These are phyloP conservation scores for Spermophilus dauricus DNA, from an alignment of 2,113 vertebrate species.

Conservation along the genomic window DNA sequence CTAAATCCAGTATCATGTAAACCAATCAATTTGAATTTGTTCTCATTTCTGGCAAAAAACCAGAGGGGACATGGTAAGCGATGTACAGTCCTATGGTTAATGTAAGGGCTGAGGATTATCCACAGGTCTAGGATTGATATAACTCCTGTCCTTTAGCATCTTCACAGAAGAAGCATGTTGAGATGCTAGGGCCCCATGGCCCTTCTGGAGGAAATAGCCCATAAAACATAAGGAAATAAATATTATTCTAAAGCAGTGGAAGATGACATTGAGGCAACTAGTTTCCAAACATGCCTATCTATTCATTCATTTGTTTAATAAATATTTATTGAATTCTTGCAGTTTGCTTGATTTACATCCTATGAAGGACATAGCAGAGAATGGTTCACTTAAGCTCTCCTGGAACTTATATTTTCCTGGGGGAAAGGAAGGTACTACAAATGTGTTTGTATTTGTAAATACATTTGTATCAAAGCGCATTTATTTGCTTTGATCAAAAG, in stretches of 20 bases:
- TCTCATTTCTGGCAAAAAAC: neutral
- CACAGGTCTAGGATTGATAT: accelerated
- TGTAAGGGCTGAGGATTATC: neutral
- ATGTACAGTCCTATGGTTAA: neutral
- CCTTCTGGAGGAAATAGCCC: neutral
- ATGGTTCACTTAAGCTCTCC: neutral
- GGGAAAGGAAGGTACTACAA: neutral
- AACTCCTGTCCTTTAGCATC: neutral
- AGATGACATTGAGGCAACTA: neutral
- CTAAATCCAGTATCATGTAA: constrained; percentile 28
- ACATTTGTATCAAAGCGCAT: neutral
- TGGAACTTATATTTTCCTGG: constrained; percentile 32
- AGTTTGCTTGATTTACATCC: neutral
- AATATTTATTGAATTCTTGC: constrained; percentile 3
- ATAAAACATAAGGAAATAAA: neutral
- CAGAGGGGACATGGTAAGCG: neutral
- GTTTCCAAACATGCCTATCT: neutral
- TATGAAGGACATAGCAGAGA: neutral
- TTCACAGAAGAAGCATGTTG: neutral
- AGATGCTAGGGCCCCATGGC: neutral
- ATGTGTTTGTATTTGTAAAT: neutral
- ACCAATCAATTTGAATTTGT: neutral
- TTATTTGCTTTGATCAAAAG: neutral
- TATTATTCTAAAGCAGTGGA: neutral
- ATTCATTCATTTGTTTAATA: neutral